Conservation (phyloP, 2,888 invertebrate species). For the Liopterus haemorrhoidalis region DNA sequence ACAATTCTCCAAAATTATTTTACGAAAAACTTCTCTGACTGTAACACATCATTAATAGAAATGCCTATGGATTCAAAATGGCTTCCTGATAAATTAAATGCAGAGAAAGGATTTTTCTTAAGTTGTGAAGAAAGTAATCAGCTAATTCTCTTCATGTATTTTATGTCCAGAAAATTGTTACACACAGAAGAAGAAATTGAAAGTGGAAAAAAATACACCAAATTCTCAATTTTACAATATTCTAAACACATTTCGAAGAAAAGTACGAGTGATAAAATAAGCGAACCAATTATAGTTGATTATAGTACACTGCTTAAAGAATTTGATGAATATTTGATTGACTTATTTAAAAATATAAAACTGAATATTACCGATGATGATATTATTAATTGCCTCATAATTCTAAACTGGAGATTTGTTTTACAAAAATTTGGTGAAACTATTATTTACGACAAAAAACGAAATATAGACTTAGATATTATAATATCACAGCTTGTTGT, state of each 20-base stretch:
- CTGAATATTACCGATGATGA: conserved; percentile 42
- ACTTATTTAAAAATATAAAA: conserved; percentile 40
- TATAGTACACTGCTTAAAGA: conserved; percentile 48
- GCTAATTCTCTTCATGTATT: conserved; percentile 29
- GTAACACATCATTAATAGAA: conserved; percentile 14
- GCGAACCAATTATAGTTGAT: conserved; percentile 52
- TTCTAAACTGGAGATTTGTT: conserved; percentile 51
- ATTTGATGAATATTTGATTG: conserved; percentile 47
- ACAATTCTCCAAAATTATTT: conserved; percentile 16
- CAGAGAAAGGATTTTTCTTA: conserved; percentile 26
- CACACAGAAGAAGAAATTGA: conserved; percentile 7
- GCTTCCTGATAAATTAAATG: conserved; percentile 35
- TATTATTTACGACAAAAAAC: conserved; percentile 41
- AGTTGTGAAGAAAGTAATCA: conserved; percentile 19
- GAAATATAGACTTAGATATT: conserved; percentile 44
- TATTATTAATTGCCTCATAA: conserved; percentile 46
- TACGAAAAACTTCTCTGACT: background rate
- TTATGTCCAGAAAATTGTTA: conserved; percentile 14
- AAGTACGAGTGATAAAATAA: conserved; percentile 47
- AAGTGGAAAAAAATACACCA: conserved; percentile 39
- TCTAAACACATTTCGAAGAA: conserved; percentile 43
- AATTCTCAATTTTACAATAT: conserved; percentile 48
- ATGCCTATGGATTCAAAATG: conserved; percentile 41
- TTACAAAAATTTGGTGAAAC: conserved; percentile 40
- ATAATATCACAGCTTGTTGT: conserved; percentile 57